Evolutionary conservation across 2,113 vertebrate species (phyloP).

Genomic region (Dipodomys merriami): DNA sequence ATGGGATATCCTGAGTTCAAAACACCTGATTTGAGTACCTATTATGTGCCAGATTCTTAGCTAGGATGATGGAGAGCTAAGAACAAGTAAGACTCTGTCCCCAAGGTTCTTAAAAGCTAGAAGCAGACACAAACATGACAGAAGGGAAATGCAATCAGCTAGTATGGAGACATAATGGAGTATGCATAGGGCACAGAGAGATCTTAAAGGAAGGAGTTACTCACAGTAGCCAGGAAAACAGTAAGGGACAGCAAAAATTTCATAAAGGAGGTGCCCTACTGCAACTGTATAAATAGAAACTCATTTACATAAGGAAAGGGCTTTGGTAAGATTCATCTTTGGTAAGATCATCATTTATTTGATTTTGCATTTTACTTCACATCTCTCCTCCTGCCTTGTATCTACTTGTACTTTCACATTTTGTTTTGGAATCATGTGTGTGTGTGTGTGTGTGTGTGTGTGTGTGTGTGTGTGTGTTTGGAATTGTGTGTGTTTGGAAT

Average conservation of each 20-base stretch:
- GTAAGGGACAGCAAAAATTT: not conserved
- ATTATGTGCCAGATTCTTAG: not conserved
- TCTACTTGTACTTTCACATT: slow-evolving; percentile 47
- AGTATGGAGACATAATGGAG: not conserved
- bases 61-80: not conserved
- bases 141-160: not conserved
- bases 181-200: not conserved
- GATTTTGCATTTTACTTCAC: not conserved
- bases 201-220: not conserved
- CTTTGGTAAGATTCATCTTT: not conserved
- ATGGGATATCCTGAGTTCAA: slow-evolving; percentile 52
- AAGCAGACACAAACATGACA: not conserved
- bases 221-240: not conserved
- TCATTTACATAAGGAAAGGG: slow-evolving; percentile 14
- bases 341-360: not conserved
- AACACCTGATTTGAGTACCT: slow-evolving; percentile 6
- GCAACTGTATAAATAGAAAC: slow-evolving; percentile 20
- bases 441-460: too few relatives aligned
- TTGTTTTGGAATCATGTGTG: too few relatives aligned
- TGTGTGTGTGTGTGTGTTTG: too few relatives aligned
- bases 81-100: slow-evolving; percentile 1
- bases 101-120: not conserved
- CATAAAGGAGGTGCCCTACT: not conserved
- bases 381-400: slow-evolving; percentile 3
- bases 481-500: too few relatives aligned